Conservation (phyloP, 2,797 vertebrate genomes). For the Acrossocheilus fasciatus region DNA sequence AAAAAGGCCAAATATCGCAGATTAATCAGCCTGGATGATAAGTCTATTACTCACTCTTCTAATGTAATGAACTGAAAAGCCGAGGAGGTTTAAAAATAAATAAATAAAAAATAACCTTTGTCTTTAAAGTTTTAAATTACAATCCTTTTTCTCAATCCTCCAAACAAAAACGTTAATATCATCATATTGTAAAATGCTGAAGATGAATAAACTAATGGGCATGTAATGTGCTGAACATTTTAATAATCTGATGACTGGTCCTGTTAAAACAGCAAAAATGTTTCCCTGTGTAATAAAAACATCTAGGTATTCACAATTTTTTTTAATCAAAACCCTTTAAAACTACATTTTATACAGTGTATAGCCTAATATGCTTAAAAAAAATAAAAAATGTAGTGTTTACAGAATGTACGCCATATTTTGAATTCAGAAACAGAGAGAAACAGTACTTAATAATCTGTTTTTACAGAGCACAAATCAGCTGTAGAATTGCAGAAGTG, state of each 20-base stretch:
- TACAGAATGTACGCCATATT: not conserved
- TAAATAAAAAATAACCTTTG: not conserved
- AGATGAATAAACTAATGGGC: not conserved
- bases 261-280: too few species aligned
- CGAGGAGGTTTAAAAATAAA: not conserved
- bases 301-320: too few species aligned
- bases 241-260: too few species aligned
- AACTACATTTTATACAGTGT: too few species aligned
- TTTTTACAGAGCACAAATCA: not conserved
- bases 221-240: too few species aligned
- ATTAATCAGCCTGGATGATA: not conserved
- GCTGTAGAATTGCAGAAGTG: not conserved
- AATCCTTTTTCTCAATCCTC: not conserved
- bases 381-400: too few species aligned
- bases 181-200: not conserved
- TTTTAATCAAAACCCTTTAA: too few species aligned
- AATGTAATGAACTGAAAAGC: not conserved
- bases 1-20: not conserved
- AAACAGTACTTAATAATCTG: not conserved
- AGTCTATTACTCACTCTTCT: not conserved
- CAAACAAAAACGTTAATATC: not conserved
- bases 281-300: too few species aligned
- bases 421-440: not conserved
- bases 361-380: too few species aligned
- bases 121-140: not conserved